Base-by-base conservation (phyloP, 1,140 invertebrate species). In the Orchesella cincta region DNA sequence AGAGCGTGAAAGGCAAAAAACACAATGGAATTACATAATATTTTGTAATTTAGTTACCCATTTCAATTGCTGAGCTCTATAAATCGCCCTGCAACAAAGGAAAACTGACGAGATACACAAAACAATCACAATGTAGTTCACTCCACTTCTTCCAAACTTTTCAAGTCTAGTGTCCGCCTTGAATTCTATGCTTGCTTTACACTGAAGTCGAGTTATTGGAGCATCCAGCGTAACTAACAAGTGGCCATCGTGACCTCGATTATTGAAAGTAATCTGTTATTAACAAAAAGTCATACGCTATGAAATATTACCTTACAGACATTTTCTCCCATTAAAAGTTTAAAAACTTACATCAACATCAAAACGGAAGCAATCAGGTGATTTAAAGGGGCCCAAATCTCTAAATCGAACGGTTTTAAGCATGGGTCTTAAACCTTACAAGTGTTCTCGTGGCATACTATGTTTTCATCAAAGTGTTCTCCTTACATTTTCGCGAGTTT, bases 231-330 rank as follows among this genome's bases (percentile, higher is more conserved):
- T 88, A 1, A 99, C 86, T 16, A 95, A 84, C 89, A 98, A 93
- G 86, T 99, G 97, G 0, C 97, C 97, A 87, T 98, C 96, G 84
- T 97, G 94, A 83, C 96, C 92, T 79, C 90, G 89, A 86, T 99
- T 98, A 84, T 97, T 92, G 85, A 97, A 96, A 67, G 88, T 83
- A 74, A 98, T 92, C 88, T 86, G 71, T 14, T 76, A 20, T 8
- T 46, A 12, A 20, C 8, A 12, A 12, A 20, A 20, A 54, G 31
- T 77, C 26, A 14, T 46, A 29, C 18, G 28, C 64, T n/a, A 20
- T 78, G 62, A 12, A 12, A 8, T 46, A 20, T 8, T 20, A 46
- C 8, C 20, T 26, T n/a, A 46, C 5, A 71, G 31, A 74, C 64
- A 8, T 76, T 46, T 12, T 12, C 20, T 46, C 8, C 8, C 20